These are phyloP conservation scores for Microvelia longipes DNA, from an alignment of 1,140 invertebrate species.

Conservation along the genomic window DNA sequence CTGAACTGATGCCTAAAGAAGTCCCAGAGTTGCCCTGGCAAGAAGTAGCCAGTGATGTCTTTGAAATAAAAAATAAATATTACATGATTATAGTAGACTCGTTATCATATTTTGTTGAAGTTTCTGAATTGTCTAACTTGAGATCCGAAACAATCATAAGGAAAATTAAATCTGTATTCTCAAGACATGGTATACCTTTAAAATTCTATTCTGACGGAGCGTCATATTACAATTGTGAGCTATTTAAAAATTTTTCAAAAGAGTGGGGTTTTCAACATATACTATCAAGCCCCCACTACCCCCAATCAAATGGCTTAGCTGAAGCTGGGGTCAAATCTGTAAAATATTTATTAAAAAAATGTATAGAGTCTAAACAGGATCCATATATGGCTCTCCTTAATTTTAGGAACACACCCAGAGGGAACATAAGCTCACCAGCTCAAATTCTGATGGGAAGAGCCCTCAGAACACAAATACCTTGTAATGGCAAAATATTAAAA, in stretches of 20 bases:
- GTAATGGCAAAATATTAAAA: neutral
- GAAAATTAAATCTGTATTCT: neutral
- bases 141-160: neutral
- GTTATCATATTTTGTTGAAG: neutral
- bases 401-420: neutral
- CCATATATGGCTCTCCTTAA: neutral
- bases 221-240: neutral
- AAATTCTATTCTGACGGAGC: neutral
- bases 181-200: neutral
- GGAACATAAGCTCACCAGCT: neutral
- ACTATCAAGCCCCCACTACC: too few relatives aligned
- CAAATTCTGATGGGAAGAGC: neutral
- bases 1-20: neutral
- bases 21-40: neutral
- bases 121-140: neutral
- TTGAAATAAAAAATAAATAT: neutral
- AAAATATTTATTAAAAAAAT: too few relatives aligned
- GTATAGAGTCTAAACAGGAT: neutral
- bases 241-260: neutral
- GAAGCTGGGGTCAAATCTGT: too few relatives aligned
- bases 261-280: neutral
- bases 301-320: too few relatives aligned
- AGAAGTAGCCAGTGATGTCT: neutral
- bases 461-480: neutral
- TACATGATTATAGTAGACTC: neutral